Evolutionary conservation across 1,140 invertebrate species (phyloP).

Genomic region (Drosophila truncata): DNA sequence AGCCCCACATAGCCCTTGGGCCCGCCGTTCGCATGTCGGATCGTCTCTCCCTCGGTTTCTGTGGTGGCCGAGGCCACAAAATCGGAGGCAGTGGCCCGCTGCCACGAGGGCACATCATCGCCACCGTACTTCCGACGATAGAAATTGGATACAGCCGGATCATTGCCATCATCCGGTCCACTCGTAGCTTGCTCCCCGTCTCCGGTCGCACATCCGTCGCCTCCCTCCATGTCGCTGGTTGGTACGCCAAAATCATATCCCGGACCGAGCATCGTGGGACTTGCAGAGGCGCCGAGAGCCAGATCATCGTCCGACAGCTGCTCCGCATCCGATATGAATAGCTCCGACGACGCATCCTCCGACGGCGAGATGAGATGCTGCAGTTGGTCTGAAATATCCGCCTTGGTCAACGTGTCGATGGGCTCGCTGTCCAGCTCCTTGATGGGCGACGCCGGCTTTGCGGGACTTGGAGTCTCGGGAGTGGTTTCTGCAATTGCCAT

Average conservation of each 20-base stretch:
- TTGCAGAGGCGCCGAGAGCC: constrained; percentile 87
- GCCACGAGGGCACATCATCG: constrained; percentile 53
- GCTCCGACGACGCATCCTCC: constrained; percentile 53
- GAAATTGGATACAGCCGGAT: constrained; percentile 40
- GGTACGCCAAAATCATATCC: constrained; percentile 50
- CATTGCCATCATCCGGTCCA: constrained; percentile 27
- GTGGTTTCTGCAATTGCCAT: background rate
- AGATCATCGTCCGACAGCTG: constrained; percentile 86
- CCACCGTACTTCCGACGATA: constrained; percentile 60
- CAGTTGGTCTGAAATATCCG: constrained; percentile 49
- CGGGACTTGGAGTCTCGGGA: constrained; percentile 15
- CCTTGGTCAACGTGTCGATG: constrained; percentile 51
- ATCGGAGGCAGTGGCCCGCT: constrained; percentile 33
- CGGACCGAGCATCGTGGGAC: constrained; percentile 84
- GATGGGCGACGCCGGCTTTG: constrained; percentile 20
- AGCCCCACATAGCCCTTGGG: constrained; percentile 91
- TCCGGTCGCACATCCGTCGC: constrained; percentile 5
- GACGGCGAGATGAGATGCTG: constrained; percentile 54
- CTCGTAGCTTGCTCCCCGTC: constrained; percentile 8
- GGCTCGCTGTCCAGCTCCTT: constrained; percentile 54
- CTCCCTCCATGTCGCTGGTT: constrained; percentile 47
- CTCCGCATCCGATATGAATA: constrained; percentile 76
- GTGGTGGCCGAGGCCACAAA: constrained; percentile 52
- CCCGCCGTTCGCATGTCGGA: constrained; percentile 28
- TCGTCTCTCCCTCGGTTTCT: constrained; percentile 39